Evolutionary conservation across 2,888 invertebrate genomes (phyloP), one percentile per base, ranked within the genome.

Genomic region (Stenchaetothrips biformis): DNA sequence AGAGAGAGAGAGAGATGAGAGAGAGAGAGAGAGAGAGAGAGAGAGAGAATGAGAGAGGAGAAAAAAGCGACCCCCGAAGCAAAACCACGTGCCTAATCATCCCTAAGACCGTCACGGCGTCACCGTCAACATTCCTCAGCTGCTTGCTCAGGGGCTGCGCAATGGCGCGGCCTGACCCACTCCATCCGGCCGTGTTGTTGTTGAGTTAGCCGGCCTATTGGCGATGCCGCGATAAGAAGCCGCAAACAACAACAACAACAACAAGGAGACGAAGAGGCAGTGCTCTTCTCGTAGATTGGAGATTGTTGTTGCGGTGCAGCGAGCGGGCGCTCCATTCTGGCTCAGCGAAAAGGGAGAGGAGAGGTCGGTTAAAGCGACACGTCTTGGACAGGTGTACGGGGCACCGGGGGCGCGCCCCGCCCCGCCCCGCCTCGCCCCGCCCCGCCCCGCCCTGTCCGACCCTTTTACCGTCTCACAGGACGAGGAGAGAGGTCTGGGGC

Each of bases 261-360:
- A 25, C 67, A 37, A 37, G 37, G 37, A 37, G 37, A 11, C 7
- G 67, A 21, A 74, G 18, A 11, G 67, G 25, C 49, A 25, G 67
- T 25, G 67, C 67, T 74, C 8, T 49, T 74, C 67, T 74, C 67
- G 67, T 74, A 74, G 67, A 74, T 74, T 74, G 67, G 67, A 74
- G 67, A 74, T 74, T 74, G 67, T 21, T 21, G 53, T 53, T 25
- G 67, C 25, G 25, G 67, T 74, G 67, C 7, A 7, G 9, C 25
- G 21, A 7, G 53, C 13, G 6, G 13, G 53, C 53, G 53, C 53
- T 11, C 53, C 53, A 13, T 13, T 18, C 53, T 13, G 53, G 53
- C 53, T 18, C 37, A 37, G 37, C 37, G 37, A 37, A 4, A 37
- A 37, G 37, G 11, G 16, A 53, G 8, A 18, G 11, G 16, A 53